phyloP scores from a whole-genome alignment of 2,888 invertebrate genomes.

The Monochamus alternatus region DNA sequence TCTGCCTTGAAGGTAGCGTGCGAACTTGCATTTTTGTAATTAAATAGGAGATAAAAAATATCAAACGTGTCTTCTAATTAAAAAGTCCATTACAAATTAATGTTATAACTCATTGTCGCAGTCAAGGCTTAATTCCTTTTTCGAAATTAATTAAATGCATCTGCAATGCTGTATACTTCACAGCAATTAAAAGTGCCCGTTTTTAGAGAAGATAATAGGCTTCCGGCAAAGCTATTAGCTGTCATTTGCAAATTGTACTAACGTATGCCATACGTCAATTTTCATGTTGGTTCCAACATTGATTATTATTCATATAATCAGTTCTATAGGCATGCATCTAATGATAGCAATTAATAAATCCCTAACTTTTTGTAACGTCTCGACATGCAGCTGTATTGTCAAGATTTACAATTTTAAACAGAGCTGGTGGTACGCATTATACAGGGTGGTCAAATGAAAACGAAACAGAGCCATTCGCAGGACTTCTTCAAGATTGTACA shows the following conservation, averaged over 20 bases:
- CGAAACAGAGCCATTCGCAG: too few relatives aligned
- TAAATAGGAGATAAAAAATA: constrained; percentile 7
- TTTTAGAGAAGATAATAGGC: constrained; percentile 1
- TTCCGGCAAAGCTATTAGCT: not conserved
- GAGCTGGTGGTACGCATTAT: too few relatives aligned
- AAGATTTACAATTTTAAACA: too few relatives aligned
- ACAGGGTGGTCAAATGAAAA: too few relatives aligned
- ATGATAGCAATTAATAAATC: too few relatives aligned
- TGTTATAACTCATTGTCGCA: constrained; percentile 11
- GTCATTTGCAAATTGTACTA: not conserved
- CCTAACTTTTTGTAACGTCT: too few relatives aligned
- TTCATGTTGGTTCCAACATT: too few relatives aligned
- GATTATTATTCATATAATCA: too few relatives aligned
- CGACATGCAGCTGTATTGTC: too few relatives aligned
- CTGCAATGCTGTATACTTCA: constrained; percentile 13
- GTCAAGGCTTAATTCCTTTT: constrained; percentile 9
- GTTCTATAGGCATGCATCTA: too few relatives aligned
- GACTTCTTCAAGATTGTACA: too few relatives aligned
- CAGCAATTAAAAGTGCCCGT: not conserved
- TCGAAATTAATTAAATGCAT: constrained; percentile 19
- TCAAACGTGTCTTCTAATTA: constrained; percentile 11
- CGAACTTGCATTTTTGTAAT: constrained; percentile 20
- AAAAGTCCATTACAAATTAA: constrained; percentile 15
- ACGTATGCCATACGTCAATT: not conserved
- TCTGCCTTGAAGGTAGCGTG: constrained; percentile 14